phyloP scores from a whole-genome alignment of 1,140 invertebrate genomes.

The Ephestia elutella region DNA sequence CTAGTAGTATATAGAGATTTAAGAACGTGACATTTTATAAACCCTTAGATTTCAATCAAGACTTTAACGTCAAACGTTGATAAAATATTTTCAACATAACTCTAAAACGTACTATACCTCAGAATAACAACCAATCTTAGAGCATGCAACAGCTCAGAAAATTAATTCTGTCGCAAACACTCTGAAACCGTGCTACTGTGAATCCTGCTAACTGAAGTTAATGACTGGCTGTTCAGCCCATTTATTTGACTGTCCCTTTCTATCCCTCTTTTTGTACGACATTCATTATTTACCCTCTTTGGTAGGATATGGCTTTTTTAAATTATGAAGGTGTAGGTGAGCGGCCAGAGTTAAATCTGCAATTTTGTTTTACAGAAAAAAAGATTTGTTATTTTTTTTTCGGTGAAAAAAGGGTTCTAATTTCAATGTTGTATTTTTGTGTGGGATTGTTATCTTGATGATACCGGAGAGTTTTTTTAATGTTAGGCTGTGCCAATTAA shows the following conservation, averaged over 20 bases:
- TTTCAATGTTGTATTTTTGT: too few species aligned
- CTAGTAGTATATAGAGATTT: too few species aligned
- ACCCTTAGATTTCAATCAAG: too few species aligned
- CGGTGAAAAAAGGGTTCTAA: too few species aligned
- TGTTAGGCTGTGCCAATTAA: too few species aligned
- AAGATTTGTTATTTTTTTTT: not conserved
- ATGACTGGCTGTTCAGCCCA: slow-evolving; percentile 31
- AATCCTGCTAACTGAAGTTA: slow-evolving; percentile 34
- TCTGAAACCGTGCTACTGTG: slow-evolving; percentile 21
- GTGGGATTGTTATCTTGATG: too few species aligned
- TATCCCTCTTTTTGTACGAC: slow-evolving; percentile 4
- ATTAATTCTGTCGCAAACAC: slow-evolving; percentile 33
- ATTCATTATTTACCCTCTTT: slow-evolving; percentile 14
- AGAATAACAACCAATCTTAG: not conserved
- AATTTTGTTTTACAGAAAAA: not conserved
- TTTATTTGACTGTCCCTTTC: slow-evolving; percentile 31
- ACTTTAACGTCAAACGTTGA: too few species aligned
- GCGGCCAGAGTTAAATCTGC: not conserved
- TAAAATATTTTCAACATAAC: too few species aligned
- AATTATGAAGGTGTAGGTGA: not conserved
- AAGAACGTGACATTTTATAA: too few species aligned
- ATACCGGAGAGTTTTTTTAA: too few species aligned
- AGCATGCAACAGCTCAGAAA: slow-evolving; percentile 22
- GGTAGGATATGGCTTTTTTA: slow-evolving; percentile 9
- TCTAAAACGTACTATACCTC: not conserved